Conservation (phyloP, 37 sponge, comb jelly and placozoan genomes). For the Spongilla lacustris region DNA sequence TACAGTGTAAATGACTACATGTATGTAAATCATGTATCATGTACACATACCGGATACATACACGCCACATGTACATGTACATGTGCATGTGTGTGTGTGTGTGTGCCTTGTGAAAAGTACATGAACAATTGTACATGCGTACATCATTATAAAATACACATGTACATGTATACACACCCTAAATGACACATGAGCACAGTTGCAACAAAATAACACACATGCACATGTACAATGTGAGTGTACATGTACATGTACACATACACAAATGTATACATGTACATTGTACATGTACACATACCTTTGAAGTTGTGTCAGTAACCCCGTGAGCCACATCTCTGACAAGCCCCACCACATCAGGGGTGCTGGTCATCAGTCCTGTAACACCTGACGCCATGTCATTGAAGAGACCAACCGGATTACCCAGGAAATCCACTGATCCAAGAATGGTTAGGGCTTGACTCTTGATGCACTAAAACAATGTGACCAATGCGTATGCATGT, state of each 20-base stretch:
- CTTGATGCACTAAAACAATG: slow-evolving; percentile 6
- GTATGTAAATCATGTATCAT: too few relatives aligned
- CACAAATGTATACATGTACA: background rate
- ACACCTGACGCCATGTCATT: slow-evolving; percentile 88
- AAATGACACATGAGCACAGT: background rate
- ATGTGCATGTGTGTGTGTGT: too few relatives aligned
- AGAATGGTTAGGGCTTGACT: slow-evolving; percentile 80
- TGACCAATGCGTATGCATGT: background rate
- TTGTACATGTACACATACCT: slow-evolving; percentile 37
- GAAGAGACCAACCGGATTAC: slow-evolving; percentile 91
- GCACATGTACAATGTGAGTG: background rate
- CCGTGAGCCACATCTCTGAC: slow-evolving; percentile 92
- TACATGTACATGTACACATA: too few relatives aligned
- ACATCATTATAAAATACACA: too few relatives aligned
- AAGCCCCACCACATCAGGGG: slow-evolving; percentile 81
- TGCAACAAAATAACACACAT: background rate
- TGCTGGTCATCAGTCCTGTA: slow-evolving; percentile 62
- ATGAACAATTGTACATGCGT: too few relatives aligned
- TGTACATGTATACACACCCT: background rate
- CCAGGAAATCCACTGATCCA: slow-evolving; percentile 88
- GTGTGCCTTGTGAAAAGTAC: too few relatives aligned
- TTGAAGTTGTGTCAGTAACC: slow-evolving; percentile 88
- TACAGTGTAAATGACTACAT: background rate
- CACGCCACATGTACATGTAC: too few relatives aligned
- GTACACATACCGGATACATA: too few relatives aligned